Conservation (phyloP, 2,888 invertebrate genomes). For the Pteria penguin region DNA sequence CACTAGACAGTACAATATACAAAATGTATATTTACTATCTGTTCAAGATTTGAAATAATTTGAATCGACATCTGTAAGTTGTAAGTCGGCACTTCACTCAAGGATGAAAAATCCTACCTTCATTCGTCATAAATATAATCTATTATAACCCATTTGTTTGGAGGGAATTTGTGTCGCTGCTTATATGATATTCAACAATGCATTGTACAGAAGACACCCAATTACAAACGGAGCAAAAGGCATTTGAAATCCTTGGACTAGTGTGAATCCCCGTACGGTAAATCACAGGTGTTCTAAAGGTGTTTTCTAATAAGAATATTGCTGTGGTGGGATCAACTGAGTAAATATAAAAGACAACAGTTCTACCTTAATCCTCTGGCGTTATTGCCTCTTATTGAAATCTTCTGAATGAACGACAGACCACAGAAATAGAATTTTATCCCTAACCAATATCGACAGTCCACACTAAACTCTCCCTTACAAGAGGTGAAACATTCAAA, state of each 20-base stretch:
- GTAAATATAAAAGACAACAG: conserved; percentile 33
- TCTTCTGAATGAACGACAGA: not conserved
- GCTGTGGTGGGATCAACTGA: not conserved
- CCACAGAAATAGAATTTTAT: not conserved
- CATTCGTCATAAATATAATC: too few species aligned
- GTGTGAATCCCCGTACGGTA: not conserved
- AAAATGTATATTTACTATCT: too few species aligned
- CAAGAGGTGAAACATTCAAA: not conserved
- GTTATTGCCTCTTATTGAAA: conserved; percentile 29
- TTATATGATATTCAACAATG: too few species aligned
- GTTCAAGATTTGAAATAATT: too few species aligned
- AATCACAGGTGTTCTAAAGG: conserved; percentile 29
- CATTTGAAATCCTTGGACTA: not conserved
- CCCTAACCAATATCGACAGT: not conserved
- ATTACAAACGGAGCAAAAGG: not conserved
- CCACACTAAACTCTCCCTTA: not conserved
- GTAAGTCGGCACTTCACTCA: too few species aligned
- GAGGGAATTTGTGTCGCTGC: too few species aligned
- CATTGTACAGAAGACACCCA: too few species aligned
- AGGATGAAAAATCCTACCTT: too few species aligned
- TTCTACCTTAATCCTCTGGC: conserved; percentile 17
- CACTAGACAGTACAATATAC: too few species aligned
- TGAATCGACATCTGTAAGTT: too few species aligned
- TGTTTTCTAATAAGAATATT: conserved; percentile 1
- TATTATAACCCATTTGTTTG: too few species aligned